A percentile compares a stretch with the other conserved stretches of the same genome.
phyloP scores from a whole-genome alignment of 1,140 invertebrate genomes.

The Trachymyrmex cornetzi region DNA sequence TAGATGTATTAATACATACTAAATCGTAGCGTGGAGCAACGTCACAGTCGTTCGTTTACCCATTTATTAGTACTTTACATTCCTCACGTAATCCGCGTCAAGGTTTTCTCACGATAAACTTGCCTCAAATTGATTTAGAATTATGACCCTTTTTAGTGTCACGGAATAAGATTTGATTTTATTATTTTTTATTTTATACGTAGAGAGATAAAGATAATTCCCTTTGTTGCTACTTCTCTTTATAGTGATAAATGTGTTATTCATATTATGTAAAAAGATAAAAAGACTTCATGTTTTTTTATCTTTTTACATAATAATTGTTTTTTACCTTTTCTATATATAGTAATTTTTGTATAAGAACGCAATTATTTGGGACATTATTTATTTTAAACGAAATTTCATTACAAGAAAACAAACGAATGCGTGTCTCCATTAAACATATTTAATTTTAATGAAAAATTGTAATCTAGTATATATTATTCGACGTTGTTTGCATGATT shows the following conservation, averaged over 20 bases:
- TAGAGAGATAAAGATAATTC: neutral
- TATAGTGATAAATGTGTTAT: neutral
- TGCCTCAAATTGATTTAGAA: slow-evolving; percentile 11
- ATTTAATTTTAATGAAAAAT: slow-evolving; percentile 22
- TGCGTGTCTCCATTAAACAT: neutral
- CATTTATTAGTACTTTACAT: slow-evolving; percentile 18
- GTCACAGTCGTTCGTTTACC: neutral
- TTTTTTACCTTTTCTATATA: neutral
- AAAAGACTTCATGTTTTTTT: neutral
- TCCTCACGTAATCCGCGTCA: neutral
- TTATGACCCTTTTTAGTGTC: neutral
- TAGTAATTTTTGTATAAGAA: neutral
- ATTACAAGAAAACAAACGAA: neutral
- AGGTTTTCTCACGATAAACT: slow-evolving; percentile 21
- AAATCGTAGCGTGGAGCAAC: slow-evolving; percentile 26
- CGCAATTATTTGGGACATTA: neutral
- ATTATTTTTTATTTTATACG: neutral
- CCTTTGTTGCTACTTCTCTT: neutral
- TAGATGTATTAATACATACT: slow-evolving; percentile 37
- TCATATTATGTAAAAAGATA: neutral
- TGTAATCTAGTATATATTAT: neutral
- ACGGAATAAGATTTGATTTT: slow-evolving; percentile 3
- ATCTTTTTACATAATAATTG: neutral
- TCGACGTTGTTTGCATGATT: neutral
- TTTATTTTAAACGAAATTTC: neutral